Conservation (phyloP, 2,888 invertebrate genomes). For the Xylota sylvarum region DNA sequence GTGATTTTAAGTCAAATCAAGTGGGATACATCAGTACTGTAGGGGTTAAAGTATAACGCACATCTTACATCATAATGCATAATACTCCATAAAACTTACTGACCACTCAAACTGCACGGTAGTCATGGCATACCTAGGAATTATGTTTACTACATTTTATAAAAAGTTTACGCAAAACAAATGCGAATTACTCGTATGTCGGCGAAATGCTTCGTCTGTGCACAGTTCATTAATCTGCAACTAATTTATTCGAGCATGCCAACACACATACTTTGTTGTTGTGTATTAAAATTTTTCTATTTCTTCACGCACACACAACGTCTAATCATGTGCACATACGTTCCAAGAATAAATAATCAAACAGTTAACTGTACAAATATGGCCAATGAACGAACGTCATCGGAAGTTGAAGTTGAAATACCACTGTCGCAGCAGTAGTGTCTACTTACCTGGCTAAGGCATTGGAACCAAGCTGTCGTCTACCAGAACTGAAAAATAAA, state of each 20-base stretch:
- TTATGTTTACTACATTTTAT: neutral
- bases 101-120: neutral
- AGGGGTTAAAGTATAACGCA: too few species aligned
- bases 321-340: slow-evolving; percentile 27
- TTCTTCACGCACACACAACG: slow-evolving; percentile 31
- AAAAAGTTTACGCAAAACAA: slow-evolving; percentile 30
- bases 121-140: neutral
- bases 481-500: slow-evolving; percentile 89
- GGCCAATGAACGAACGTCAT: slow-evolving; percentile 41
- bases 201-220: slow-evolving; percentile 39
- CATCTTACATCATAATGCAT: neutral
- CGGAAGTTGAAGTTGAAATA: slow-evolving; percentile 42
- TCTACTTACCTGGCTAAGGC: slow-evolving; percentile 92
- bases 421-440: neutral
- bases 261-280: slow-evolving; percentile 33
- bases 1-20: too few species aligned
- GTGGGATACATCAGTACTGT: too few species aligned
- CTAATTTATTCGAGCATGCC: slow-evolving; percentile 67
- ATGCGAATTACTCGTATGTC: slow-evolving; percentile 29
- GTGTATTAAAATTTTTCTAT: slow-evolving; percentile 37
- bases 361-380: slow-evolving; percentile 63
- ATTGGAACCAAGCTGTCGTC: slow-evolving; percentile 93
- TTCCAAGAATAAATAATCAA: slow-evolving; percentile 66
- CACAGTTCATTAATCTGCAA: slow-evolving; percentile 71
- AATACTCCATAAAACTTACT: neutral